These are phyloP conservation scores for Macropodus opercularis DNA, from an alignment of 2,797 vertebrate genomes.

Conservation along the genomic window DNA sequence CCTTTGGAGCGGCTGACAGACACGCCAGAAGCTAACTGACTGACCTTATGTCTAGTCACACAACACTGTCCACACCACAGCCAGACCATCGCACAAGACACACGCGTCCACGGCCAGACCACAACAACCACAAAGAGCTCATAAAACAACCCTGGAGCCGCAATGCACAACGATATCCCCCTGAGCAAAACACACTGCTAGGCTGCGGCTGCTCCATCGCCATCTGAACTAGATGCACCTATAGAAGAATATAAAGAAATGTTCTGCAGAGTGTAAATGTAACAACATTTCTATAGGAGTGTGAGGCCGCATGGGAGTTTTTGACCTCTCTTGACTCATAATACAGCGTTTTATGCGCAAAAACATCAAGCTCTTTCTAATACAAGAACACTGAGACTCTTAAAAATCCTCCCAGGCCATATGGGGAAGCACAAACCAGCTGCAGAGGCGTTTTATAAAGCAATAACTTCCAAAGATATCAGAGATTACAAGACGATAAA, in stretches of 20 bases:
- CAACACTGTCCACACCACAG: slow-evolving; percentile 34
- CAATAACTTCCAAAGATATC: slow-evolving; percentile 67
- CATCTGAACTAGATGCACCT: slow-evolving; percentile 19
- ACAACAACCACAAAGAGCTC: slow-evolving; percentile 48
- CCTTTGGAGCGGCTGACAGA: slow-evolving; percentile 29
- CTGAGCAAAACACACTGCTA: slow-evolving; percentile 23
- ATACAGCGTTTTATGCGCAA: slow-evolving; percentile 29
- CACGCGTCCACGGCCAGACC: slow-evolving; percentile 20
- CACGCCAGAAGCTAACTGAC: slow-evolving; percentile 58
- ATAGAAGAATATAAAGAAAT: slow-evolving; percentile 9
- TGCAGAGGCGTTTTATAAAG: slow-evolving; percentile 64
- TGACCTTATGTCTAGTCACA: slow-evolving; percentile 65
- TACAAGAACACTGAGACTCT: slow-evolving; percentile 54
- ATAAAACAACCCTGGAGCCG: slow-evolving; percentile 25
- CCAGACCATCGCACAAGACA: slow-evolving; percentile 36
- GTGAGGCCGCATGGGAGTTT: slow-evolving; percentile 19
- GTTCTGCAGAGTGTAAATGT: slow-evolving; percentile 8
- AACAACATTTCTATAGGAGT: slow-evolving; percentile 12
- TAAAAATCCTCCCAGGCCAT: slow-evolving; percentile 51
- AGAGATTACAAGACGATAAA: slow-evolving; percentile 68
- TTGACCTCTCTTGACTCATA: slow-evolving; percentile 38
- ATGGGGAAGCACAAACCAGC: slow-evolving; percentile 54
- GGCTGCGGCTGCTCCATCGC: slow-evolving; percentile 14
- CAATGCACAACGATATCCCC: slow-evolving; percentile 11
- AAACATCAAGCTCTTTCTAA: slow-evolving; percentile 31